A percentile compares a stretch with the other conserved stretches of the same genome.
Conservation (phyloP, 2,113 vertebrate species). For the Rattus norvegicus region GRCr8 NC_086031.1:87845501-87846000, state of each 20-base stretch:
- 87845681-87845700: background rate
- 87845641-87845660: background rate
- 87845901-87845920: background rate
- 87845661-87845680: background rate
- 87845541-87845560: background rate
- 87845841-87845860: background rate
- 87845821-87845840: background rate
- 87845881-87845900: background rate
- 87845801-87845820: background rate
- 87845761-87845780: background rate
- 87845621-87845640: background rate
- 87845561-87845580: background rate
- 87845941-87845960: background rate
- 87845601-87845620: background rate
- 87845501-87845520: background rate
- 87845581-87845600: background rate
- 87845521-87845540: background rate
- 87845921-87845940: too few species aligned
- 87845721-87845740: slow-evolving; percentile 25
- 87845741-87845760: background rate
- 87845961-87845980: background rate
- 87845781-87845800: slow-evolving; percentile 12
- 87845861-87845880: background rate
- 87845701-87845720: slow-evolving; percentile 2
- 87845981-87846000: background rate